These are phyloP conservation scores for Sphenodon punctatus DNA, from an alignment of 2,797 vertebrate genomes.

Conservation along the genomic window DNA sequence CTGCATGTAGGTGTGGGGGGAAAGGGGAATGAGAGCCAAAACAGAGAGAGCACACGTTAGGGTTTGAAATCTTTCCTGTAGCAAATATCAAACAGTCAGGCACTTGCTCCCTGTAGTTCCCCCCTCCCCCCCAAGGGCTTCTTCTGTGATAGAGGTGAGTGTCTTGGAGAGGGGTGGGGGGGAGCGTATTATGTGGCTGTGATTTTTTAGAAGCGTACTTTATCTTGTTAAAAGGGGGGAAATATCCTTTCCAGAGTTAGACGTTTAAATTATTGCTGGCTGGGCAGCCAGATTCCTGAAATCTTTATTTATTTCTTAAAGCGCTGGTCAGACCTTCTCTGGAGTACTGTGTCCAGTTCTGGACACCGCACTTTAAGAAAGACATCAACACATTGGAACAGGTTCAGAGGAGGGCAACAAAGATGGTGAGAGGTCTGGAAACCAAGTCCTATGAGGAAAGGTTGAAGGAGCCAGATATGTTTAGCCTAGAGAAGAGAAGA, in stretches of 20 bases:
- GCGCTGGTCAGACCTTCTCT: too few relatives aligned
- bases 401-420: too few relatives aligned
- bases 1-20: neutral
- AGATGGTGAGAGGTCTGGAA: too few relatives aligned
- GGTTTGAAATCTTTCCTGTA: neutral
- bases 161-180: neutral
- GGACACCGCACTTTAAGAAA: too few relatives aligned
- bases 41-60: neutral
- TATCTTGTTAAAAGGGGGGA: neutral
- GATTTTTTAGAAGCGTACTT: neutral
- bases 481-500: too few relatives aligned
- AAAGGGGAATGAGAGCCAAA: neutral
- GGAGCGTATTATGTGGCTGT: neutral
- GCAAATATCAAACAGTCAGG: neutral
- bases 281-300: neutral
- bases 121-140: neutral
- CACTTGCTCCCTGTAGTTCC: neutral
- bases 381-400: too few relatives aligned
- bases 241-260: neutral
- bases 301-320: too few relatives aligned
- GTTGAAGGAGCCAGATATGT: too few relatives aligned
- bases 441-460: too few relatives aligned
- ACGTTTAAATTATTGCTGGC: neutral
- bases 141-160: neutral
- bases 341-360: too few relatives aligned